These are phyloP conservation scores for Hydropsyche tenuis DNA, from an alignment of 1,140 invertebrate genomes.

Conservation along the genomic window DNA sequence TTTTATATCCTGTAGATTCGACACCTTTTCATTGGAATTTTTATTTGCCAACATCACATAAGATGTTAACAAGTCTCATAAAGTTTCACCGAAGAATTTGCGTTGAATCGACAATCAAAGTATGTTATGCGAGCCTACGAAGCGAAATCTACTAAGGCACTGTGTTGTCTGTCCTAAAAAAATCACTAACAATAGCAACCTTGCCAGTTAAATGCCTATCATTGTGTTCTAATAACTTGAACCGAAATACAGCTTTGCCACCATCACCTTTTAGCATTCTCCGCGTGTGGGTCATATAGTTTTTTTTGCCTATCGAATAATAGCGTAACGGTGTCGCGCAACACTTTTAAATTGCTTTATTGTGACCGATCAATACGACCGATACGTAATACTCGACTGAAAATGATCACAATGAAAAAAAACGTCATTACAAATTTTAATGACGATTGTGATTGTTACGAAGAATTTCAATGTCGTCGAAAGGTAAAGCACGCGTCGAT, in stretches of 20 bases:
- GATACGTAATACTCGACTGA: slow-evolving; percentile 18
- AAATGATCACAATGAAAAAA: not conserved
- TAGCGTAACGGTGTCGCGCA: slow-evolving; percentile 25
- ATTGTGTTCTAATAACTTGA: slow-evolving; percentile 31
- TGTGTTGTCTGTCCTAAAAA: not conserved
- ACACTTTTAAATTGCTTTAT: slow-evolving; percentile 34
- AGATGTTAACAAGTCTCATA: no score
- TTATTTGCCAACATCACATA: no score
- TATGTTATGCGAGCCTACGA: no score
- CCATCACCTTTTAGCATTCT: slow-evolving; percentile 15
- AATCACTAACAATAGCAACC: slow-evolving; percentile 20
- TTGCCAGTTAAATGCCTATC: slow-evolving; percentile 26
- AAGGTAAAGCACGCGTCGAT: slow-evolving; percentile 8
- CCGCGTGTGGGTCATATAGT: slow-evolving; percentile 11
- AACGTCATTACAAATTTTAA: slow-evolving; percentile 12
- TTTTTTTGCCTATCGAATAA: slow-evolving; percentile 3
- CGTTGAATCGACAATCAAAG: no score
- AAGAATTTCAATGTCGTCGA: slow-evolving; percentile 37
- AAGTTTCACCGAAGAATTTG: no score
- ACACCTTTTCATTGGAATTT: no score
- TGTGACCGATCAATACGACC: slow-evolving; percentile 22
- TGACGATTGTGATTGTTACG: slow-evolving; percentile 29
- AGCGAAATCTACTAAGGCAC: no score
- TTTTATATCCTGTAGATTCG: no score
- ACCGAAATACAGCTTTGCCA: slow-evolving; percentile 5